Conservation (phyloP, 2,113 vertebrate species). For the Bubalus kerabau region DNA sequence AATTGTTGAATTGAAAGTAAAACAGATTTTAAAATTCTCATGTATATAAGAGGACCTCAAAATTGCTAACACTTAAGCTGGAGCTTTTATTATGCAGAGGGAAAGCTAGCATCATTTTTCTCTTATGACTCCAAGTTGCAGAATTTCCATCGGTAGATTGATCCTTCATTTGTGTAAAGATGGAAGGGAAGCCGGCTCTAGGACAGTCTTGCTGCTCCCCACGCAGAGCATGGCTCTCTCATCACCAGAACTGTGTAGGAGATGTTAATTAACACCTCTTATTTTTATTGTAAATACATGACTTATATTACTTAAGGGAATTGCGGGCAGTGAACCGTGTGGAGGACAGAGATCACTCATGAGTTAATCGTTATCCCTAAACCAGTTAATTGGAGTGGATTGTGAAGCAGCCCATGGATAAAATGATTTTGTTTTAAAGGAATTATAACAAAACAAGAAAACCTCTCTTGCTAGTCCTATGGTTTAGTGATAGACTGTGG, state of each 20-base stretch:
- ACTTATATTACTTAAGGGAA: constrained; percentile 65
- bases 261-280: constrained; percentile 70
- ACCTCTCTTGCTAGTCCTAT: neutral
- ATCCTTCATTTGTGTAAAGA: constrained; percentile 47
- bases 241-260: constrained; percentile 41
- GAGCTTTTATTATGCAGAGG: neutral
- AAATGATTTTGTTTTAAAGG: constrained; percentile 22
- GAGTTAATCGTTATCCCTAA: constrained; percentile 65
- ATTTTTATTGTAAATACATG: constrained; percentile 71
- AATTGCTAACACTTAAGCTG: neutral
- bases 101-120: constrained; percentile 36
- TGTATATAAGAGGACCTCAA: neutral
- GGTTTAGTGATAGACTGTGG: constrained; percentile 5
- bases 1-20: neutral
- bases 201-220: neutral
- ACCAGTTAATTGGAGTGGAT: constrained; percentile 44
- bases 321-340: constrained; percentile 48
- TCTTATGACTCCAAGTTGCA: constrained; percentile 15
- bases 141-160: constrained; percentile 61
- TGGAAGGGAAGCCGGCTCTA: neutral
- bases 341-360: constrained; percentile 56
- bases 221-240: neutral
- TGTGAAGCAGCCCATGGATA: constrained; percentile 45
- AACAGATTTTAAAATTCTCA: constrained; percentile 10
- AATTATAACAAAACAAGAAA: neutral